Evolutionary conservation across 2,113 vertebrate species (phyloP).

Genomic region (Suncus etruscus): DNA sequence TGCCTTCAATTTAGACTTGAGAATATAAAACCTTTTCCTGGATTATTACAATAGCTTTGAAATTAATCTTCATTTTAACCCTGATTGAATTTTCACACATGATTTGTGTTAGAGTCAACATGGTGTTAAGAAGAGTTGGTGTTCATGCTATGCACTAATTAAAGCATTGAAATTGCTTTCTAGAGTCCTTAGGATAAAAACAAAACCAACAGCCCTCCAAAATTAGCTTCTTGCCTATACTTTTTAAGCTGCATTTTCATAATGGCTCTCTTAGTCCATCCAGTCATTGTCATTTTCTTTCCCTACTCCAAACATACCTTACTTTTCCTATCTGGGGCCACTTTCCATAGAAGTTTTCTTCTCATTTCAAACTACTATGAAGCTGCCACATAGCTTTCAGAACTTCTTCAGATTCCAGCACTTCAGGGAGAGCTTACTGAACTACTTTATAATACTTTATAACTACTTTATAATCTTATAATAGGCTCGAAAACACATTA

Average conservation of each 20-base stretch:
- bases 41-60: background rate
- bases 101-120: background rate
- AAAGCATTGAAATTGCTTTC: slow-evolving; percentile 25
- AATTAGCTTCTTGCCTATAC: background rate
- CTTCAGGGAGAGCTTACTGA: background rate
- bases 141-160: background rate
- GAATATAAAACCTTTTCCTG: background rate
- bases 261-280: background rate
- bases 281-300: background rate
- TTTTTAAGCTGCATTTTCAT: background rate
- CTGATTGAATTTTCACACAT: background rate
- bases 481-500: background rate
- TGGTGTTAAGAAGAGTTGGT: background rate
- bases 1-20: background rate
- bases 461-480: background rate
- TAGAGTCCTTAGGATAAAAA: background rate
- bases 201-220: background rate
- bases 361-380: background rate
- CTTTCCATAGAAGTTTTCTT: background rate
- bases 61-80: background rate
- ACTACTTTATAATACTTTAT: background rate
- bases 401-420: background rate
- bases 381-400: background rate
- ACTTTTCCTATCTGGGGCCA: background rate
- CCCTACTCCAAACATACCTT: background rate